These are phyloP conservation scores for Phoxinus phoxinus DNA, from an alignment of 2,113 vertebrate genomes.

Conservation along the genomic window DNA sequence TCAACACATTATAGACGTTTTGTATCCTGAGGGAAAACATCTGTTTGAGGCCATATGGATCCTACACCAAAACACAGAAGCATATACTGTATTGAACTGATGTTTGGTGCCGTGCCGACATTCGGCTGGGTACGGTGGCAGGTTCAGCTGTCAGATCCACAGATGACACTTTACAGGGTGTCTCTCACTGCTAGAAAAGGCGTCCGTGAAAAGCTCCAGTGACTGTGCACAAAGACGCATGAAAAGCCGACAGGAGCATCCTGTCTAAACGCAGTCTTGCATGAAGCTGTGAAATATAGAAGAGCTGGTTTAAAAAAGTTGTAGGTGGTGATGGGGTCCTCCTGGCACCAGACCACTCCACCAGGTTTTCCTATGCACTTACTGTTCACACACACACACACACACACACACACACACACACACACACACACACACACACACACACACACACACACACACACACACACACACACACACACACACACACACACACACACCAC, in stretches of 20 bases:
- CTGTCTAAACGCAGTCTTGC: conserved; percentile 39
- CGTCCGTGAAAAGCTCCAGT: conserved; percentile 13
- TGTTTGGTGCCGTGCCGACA: conserved; percentile 1
- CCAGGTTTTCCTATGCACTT: conserved; percentile 17
- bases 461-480: neutral
- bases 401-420: neutral
- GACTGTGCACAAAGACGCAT: conserved; percentile 28
- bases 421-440: neutral
- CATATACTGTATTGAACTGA: conserved; percentile 28
- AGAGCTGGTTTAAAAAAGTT: conserved; percentile 30
- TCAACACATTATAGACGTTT: conserved; percentile 41
- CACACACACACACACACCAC: neutral
- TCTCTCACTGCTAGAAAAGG: conserved; percentile 27
- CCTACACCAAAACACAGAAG: conserved; percentile 18
- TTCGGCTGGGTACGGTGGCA: neutral
- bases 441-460: neutral
- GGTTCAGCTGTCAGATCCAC: conserved; percentile 37
- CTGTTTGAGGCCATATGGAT: conserved; percentile 38
- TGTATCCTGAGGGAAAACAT: conserved; percentile 20
- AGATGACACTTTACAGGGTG: conserved; percentile 24
- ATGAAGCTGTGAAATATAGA: conserved; percentile 41
- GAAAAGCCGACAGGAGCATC: conserved; percentile 23
- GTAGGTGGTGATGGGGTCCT: conserved; percentile 28
- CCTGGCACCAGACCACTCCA: conserved; percentile 5
- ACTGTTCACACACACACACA: neutral